phyloP scores from a whole-genome alignment of 2,888 invertebrate species.

The Noctua janthe region DNA sequence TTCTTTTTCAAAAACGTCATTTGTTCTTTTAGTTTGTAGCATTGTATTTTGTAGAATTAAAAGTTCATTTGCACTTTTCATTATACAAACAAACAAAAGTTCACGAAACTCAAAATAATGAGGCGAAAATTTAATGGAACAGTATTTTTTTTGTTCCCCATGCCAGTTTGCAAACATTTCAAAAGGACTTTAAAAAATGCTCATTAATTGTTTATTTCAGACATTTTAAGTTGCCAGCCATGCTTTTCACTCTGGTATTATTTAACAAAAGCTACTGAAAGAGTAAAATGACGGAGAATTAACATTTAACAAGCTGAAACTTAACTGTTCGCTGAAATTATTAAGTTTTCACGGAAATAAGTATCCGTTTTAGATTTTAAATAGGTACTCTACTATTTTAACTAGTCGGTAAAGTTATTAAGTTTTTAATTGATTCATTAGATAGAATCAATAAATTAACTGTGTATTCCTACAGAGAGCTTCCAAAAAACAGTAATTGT shows the following conservation, averaged over 20 bases:
- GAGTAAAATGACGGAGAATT: constrained; percentile 36
- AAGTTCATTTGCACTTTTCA: constrained; percentile 1
- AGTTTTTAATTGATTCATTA: not conserved
- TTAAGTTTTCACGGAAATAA: not conserved
- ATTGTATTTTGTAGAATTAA: not conserved
- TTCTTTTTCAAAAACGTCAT: not conserved
- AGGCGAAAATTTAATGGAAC: not conserved
- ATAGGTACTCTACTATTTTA: not conserved
- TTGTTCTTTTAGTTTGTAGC: not conserved
- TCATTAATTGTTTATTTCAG: constrained; percentile 26
- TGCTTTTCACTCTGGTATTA: not conserved
- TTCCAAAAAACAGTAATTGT: too few species aligned
- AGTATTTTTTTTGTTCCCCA: not conserved
- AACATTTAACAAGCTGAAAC: constrained; percentile 20
- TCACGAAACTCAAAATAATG: not conserved
- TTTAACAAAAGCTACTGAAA: constrained; percentile 7
- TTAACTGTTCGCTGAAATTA: constrained; percentile 11
- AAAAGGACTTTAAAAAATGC: not conserved
- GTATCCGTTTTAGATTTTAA: not conserved
- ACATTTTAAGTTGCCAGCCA: constrained; percentile 7
- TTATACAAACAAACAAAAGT: not conserved
- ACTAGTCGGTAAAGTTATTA: not conserved
- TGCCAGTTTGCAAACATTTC: constrained; percentile 10
- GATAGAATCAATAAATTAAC: not conserved
- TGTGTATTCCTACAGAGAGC: too few species aligned